Evolutionary conservation across 2,797 vertebrate species (phyloP).

Genomic region (Notamacropus eugenii): DNA sequence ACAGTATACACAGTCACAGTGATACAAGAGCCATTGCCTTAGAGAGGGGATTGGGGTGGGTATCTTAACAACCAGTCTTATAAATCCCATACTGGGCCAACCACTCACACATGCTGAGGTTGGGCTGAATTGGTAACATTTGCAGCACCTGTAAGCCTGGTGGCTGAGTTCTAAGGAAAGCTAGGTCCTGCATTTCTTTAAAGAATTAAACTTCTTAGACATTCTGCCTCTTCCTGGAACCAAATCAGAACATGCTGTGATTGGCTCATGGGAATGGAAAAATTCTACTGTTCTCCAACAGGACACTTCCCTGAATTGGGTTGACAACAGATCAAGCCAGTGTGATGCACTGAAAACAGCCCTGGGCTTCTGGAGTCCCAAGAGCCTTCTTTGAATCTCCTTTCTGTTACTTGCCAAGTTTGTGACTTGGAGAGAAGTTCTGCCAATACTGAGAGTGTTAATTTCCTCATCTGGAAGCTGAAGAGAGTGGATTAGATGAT

Average conservation of each 20-base stretch:
- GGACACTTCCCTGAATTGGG: background rate
- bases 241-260: background rate
- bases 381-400: background rate
- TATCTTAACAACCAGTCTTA: constrained; percentile 32
- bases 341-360: background rate
- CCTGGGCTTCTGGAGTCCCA: background rate
- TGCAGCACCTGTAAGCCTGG: background rate
- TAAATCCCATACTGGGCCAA: background rate
- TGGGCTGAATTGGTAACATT: background rate
- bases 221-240: constrained; percentile 28
- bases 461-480: background rate
- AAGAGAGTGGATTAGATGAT: background rate
- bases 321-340: background rate
- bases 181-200: background rate
- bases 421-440: background rate
- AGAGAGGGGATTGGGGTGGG: background rate
- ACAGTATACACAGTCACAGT: background rate
- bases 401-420: background rate
- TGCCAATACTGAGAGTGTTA: background rate
- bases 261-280: background rate
- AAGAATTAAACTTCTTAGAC: background rate
- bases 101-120: background rate
- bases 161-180: background rate
- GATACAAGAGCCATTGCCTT: background rate
- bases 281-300: background rate